Evolutionary conservation across 2,888 invertebrate genomes (phyloP), one percentile per base, ranked within the genome.

Genomic region (Tiliacea aurago): DNA sequence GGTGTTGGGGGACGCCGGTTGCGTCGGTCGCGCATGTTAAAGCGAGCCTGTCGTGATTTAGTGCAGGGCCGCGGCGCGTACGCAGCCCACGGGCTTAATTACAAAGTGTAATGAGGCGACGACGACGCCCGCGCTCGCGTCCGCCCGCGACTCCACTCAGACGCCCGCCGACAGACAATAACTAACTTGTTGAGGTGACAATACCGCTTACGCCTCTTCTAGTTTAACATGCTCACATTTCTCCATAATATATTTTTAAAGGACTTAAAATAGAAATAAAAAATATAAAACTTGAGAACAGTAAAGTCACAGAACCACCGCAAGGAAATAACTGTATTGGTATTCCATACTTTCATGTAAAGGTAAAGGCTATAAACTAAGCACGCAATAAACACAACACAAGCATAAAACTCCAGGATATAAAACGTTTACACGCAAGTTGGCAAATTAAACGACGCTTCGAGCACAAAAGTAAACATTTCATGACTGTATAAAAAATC

Each of bases 71-170:
- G 91, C 87, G 80, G 88, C 91, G 87, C 89, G 90, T 91, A 90
- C 91, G 88, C 93, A 89, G 91, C 94, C 94, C 93, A 94, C 95
- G 92, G 93, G 85, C 90, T 93, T 95, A 95, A 96, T 96, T 95
- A 95, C 93, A 94, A 95, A 95, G 93, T 95, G 94, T 95, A 95
- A 95, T 96, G 94, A 95, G 92, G 89, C 89, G 91, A 87, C 86
- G 84, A 87, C 91, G 89, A 90, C 89, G 85, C 87, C 86, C 86
- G 87, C 87, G 86, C 86, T 78, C 80, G 84, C 83, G 84, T 90
- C 86, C 90, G 91, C 90, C 89, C 89, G 87, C 87, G 86, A 85
- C 87, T 78, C 70, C 66, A 62, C 78, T 68, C 63, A 78, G 77
- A 74, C 84, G 75, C 77, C 81, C 65, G 68, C 81, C 78, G 73